A percentile compares a stretch with the other conserved stretches of the same genome.
Evolutionary conservation across 92 coral and sea anemone genomes (phyloP).

Genomic region (Diadumene lineata): DNA sequence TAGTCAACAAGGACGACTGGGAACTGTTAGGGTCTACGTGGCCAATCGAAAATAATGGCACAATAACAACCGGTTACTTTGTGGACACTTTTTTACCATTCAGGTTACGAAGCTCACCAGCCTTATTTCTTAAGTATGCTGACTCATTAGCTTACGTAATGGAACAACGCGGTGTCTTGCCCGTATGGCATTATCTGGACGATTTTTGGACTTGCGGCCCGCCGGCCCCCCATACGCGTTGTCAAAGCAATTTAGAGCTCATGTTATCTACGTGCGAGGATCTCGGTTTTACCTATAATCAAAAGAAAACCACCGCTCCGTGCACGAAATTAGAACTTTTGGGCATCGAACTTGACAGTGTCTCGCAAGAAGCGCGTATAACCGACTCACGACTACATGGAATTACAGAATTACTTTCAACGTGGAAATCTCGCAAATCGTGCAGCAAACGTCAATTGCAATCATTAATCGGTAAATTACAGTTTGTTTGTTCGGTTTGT

Average conservation of each 20-base stretch:
- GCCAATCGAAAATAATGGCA: conserved; percentile 28
- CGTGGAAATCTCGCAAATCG: conserved; percentile 1
- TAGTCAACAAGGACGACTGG: conserved; percentile 25
- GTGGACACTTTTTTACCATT: conserved; percentile 19
- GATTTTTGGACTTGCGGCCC: conserved; percentile 52
- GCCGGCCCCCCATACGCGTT: conserved; percentile 18
- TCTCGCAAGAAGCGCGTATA: conserved; percentile 21
- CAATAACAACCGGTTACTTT: conserved; percentile 3
- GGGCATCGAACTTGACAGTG: conserved; percentile 31
- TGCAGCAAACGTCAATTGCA: conserved; percentile 27
- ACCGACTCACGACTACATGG: conserved; percentile 7
- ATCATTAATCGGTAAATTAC: conserved; percentile 42
- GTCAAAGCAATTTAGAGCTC: not conserved
- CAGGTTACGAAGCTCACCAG: conserved; percentile 29
- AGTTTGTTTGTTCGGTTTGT: conserved; percentile 36
- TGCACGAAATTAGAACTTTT: not conserved
- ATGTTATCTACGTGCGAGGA: conserved; percentile 21
- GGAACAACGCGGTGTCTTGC: not conserved
- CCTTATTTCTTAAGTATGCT: no score
- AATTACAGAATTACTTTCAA: not conserved
- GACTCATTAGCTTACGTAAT: conserved; percentile 9
- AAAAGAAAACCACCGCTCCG: conserved; percentile 21
- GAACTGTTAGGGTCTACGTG: conserved; percentile 40
- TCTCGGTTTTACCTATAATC: conserved; percentile 17
- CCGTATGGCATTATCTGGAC: conserved; percentile 30